Percentiles rank a stretch among this genome's conserved stretches.
Conservation (phyloP, 92 coral and sea anemone genomes). For the Pocillopora grandis region DNA sequence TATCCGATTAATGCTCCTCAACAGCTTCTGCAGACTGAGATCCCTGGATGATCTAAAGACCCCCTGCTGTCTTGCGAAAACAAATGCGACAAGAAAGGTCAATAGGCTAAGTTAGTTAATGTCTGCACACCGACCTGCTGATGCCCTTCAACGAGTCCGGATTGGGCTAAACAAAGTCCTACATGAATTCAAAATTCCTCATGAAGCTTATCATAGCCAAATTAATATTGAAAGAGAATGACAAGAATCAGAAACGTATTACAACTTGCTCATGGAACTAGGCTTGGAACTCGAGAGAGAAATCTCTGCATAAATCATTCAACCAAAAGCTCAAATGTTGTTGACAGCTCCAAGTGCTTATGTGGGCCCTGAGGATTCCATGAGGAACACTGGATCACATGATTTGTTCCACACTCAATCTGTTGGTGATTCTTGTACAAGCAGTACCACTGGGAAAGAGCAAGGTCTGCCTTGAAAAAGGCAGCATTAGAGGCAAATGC, state of each 20-base stretch:
- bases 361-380: slow-evolving; percentile 9
- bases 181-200: not conserved
- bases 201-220: not conserved
- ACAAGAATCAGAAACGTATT: too few relatives aligned
- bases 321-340: slow-evolving; percentile 1
- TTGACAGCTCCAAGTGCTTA: slow-evolving; percentile 7
- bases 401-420: not conserved
- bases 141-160: not conserved
- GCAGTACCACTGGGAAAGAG: not conserved
- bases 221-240: too few relatives aligned
- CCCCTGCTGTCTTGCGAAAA: not conserved
- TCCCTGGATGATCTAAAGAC: not conserved
- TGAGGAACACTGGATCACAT: not conserved
- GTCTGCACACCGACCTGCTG: not conserved
- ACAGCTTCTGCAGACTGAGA: too few relatives aligned
- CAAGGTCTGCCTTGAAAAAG: not conserved
- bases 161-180: not conserved
- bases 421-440: not conserved
- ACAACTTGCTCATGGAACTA: too few relatives aligned
- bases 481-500: too few relatives aligned
- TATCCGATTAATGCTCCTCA: too few relatives aligned
- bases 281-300: too few relatives aligned
- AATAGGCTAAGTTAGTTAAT: not conserved
- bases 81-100: not conserved
- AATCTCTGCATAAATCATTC: too few relatives aligned